Evolutionary conservation across 2,797 vertebrate genomes (phyloP).

Genomic region (Acropternis orthonyx): DNA sequence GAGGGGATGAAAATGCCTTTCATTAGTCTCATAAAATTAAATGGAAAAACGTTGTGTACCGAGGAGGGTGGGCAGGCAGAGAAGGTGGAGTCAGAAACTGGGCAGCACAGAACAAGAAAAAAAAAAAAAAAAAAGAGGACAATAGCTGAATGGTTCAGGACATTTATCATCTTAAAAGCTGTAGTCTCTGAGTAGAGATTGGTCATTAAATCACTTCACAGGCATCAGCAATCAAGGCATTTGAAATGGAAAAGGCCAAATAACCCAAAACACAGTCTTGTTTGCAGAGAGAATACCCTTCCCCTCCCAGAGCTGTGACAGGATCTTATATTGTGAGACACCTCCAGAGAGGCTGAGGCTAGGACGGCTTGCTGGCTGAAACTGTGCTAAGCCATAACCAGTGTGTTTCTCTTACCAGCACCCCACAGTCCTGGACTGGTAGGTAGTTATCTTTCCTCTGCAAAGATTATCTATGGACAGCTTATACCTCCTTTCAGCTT

Average conservation of each 20-base stretch:
- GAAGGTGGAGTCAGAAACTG: constrained; percentile 32
- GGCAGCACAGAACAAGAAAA: neutral
- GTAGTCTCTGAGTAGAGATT: neutral
- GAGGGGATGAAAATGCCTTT: constrained; percentile 30
- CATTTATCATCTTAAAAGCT: neutral
- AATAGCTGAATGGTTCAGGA: neutral
- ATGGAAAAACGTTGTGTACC: constrained; percentile 67
- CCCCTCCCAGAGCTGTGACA: neutral
- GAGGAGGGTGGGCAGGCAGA: neutral
- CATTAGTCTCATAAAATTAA: constrained; percentile 57
- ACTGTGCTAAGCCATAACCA: neutral
- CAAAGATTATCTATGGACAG: neutral
- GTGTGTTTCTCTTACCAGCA: neutral
- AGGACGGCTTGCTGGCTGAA: neutral
- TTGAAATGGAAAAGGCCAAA: neutral
- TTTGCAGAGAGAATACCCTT: neutral
- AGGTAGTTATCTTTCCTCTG: neutral
- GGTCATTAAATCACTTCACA: neutral
- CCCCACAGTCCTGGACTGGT: neutral
- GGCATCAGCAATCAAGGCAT: neutral
- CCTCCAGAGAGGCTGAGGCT: neutral
- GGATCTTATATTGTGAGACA: neutral
- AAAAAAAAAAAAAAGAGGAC: neutral
- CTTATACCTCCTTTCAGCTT: neutral
- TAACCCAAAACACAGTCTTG: neutral